These are phyloP conservation scores for Fissipunctia ypsillon DNA, from an alignment of 2,888 invertebrate species.

Conservation along the genomic window DNA sequence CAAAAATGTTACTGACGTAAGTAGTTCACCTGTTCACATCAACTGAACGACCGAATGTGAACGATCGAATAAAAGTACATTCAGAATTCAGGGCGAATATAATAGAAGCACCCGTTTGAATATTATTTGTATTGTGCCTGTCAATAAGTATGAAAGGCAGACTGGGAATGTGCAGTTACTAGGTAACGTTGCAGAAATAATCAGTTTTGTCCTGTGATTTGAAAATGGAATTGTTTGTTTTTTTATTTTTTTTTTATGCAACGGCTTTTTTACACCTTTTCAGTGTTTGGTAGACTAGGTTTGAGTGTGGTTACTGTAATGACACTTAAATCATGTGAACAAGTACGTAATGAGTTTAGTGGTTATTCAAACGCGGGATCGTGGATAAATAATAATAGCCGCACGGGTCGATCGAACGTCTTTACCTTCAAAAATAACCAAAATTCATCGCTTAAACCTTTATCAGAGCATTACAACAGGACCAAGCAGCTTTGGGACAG, in stretches of 20 bases:
- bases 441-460: no score
- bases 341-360: neutral
- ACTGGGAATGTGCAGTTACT: constrained; percentile 33
- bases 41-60: constrained; percentile 36
- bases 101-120: constrained; percentile 48
- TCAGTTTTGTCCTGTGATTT: constrained; percentile 14
- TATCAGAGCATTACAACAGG: no score
- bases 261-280: neutral
- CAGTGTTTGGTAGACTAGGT: neutral
- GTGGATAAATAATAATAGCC: no score
- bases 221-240: constrained; percentile 15
- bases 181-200: constrained; percentile 23
- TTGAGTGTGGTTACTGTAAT: neutral
- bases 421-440: no score
- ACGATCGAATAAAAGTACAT: constrained; percentile 33
- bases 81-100: constrained; percentile 49
- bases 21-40: constrained; percentile 32
- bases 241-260: neutral
- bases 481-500: no score
- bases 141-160: constrained; percentile 43
- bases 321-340: neutral
- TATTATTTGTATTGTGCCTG: constrained; percentile 61
- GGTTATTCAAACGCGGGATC: neutral
- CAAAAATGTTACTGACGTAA: constrained; percentile 36
- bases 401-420: no score